Conservation (phyloP, 2,113 vertebrate species). For the Mustela nigripes region DNA sequence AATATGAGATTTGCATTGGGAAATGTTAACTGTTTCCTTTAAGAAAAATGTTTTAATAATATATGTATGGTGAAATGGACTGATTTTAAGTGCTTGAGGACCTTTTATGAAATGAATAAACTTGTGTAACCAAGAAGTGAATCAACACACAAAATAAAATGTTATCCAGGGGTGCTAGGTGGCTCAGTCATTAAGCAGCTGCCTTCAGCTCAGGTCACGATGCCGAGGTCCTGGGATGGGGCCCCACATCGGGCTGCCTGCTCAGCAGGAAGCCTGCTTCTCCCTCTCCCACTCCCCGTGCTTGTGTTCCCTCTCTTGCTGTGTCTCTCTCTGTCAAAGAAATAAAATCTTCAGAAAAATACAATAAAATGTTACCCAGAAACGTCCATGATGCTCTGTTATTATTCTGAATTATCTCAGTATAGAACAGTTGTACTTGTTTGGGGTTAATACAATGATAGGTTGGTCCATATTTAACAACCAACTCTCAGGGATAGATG, state of each 20-base stretch:
- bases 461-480: background rate
- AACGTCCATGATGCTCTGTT: background rate
- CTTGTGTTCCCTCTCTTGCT: too few species aligned
- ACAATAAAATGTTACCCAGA: constrained; percentile 4
- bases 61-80: background rate
- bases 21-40: constrained; percentile 5
- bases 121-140: background rate
- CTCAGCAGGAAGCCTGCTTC: too few species aligned
- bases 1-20: background rate
- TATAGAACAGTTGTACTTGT: background rate
- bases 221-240: too few species aligned
- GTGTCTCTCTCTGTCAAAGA: too few species aligned
- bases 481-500: background rate
- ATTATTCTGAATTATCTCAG: background rate
- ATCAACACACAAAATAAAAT: background rate
- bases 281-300: too few species aligned
- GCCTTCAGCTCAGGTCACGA: too few species aligned
- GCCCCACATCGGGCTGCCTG: too few species aligned
- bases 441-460: background rate
- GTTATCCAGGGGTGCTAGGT: background rate
- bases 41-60: background rate
- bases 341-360: background rate
- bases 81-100: background rate
- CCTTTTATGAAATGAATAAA: background rate
- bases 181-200: too few species aligned